Base-by-base conservation (phyloP, 2,797 vertebrate species). In the Poeciliopsis presidionis region DNA sequence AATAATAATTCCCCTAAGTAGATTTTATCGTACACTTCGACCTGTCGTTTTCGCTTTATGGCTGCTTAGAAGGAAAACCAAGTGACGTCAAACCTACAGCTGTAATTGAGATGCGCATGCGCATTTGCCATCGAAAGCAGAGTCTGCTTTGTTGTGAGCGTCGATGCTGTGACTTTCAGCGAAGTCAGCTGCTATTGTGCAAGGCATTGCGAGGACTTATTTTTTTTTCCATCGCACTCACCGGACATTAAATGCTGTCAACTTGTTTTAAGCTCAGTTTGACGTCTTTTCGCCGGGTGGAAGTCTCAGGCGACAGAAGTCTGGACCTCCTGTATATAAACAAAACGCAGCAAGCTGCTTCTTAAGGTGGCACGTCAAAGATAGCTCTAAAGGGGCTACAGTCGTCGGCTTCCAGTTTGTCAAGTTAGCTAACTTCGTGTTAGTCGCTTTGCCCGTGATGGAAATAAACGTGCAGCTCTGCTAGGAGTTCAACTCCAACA, bases 321-420 rank as follows among this genome's bases (percentile, higher is more conserved):
- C 71, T 72, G 76, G 76, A 55, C 8, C 75, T 78, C 2, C 51
- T 88, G 92, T 87, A 91, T 90, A 93, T 86, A 93, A 95, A 94
- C 94, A 94, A 89, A 92, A 91, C 89, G 87, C 88, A 79, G 78
- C 82, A 72, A 89, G 82, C 84, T 87, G 84, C 78, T 75, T 83
- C 73, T 95, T 95, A 94, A 95, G 93, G 94, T 94, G 90, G 93
- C 76, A 5, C 91, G 77, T 12, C 78, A 5, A 11, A 76, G 59
- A 55, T 78, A 76, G 85, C 81, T 39, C 77, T 73, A 30, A 28
- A 51, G 41, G 57, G 76, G 28, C 41, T 22, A 43, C 69, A 63
- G 53, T 69, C 46, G 49, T 61, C 70, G 6, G 14, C 3, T 45
- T 65, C 4, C 25, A 5, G 11, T 53, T 41, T 18, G 71, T 51